Percentiles rank a stretch among this genome's conserved stretches.
Evolutionary conservation across 2,888 invertebrate species (phyloP).

Genomic region (Formica aserva): DNA sequence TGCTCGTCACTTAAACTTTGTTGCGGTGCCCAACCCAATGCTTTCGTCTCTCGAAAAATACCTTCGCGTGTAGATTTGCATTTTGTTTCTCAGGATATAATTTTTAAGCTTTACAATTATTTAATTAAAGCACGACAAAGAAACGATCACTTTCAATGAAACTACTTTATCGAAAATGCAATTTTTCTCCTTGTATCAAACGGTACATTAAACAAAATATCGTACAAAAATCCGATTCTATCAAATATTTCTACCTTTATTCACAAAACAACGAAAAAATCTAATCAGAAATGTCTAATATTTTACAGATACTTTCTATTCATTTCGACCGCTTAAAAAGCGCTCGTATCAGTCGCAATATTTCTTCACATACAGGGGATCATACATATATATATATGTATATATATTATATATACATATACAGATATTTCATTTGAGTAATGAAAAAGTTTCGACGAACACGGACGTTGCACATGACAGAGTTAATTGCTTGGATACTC

Average conservation of each 20-base stretch:
- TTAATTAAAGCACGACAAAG: background rate
- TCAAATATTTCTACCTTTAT: background rate
- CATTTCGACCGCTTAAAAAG: slow-evolving; percentile 39
- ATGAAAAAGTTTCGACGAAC: slow-evolving; percentile 57
- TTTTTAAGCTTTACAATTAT: slow-evolving; percentile 8
- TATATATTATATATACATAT: background rate
- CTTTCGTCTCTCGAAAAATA: slow-evolving; percentile 40
- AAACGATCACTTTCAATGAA: background rate
- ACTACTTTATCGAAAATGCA: background rate
- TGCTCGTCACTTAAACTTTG: slow-evolving; percentile 71
- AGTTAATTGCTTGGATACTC: slow-evolving; percentile 57
- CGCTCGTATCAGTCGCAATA: slow-evolving; percentile 38
- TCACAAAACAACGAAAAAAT: slow-evolving; percentile 1
- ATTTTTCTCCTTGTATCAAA: background rate
- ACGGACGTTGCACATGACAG: slow-evolving; percentile 54
- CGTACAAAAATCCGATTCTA: background rate
- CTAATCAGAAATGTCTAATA: slow-evolving; percentile 12
- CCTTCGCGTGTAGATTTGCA: slow-evolving; percentile 1
- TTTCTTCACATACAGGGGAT: slow-evolving; percentile 22
- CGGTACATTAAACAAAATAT: background rate
- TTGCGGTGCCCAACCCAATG: slow-evolving; percentile 73
- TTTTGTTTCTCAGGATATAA: background rate
- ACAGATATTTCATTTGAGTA: slow-evolving; percentile 58
- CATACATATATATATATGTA: slow-evolving; percentile 10
- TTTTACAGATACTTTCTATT: slow-evolving; percentile 33